phyloP scores from a whole-genome alignment of 2,888 invertebrate genomes.

The Caenorhabditis sinica region DNA sequence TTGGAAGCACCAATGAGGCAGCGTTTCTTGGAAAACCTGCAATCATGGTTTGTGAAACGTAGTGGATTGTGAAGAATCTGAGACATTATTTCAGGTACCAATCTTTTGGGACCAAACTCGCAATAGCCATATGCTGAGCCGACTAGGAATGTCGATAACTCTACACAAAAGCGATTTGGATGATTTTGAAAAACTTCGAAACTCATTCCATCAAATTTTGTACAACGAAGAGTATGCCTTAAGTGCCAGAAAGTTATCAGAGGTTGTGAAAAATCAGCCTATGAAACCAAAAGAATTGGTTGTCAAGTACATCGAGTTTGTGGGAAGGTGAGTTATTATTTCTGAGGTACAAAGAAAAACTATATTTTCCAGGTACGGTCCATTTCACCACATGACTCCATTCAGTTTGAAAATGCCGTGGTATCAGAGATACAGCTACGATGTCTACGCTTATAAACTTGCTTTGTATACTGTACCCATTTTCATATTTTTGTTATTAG shows the following conservation, averaged over 20 bases:
- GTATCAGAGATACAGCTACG: constrained; percentile 24
- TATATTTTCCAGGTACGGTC: constrained; percentile 20
- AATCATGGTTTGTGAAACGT: constrained; percentile 6
- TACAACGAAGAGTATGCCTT: constrained; percentile 12
- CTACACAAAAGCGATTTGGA: constrained; percentile 24
- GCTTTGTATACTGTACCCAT: background rate
- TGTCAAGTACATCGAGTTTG: constrained; percentile 34
- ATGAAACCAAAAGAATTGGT: constrained; percentile 18
- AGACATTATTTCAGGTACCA: constrained; percentile 18
- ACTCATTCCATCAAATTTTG: constrained; percentile 1
- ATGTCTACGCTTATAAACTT: constrained; percentile 10
- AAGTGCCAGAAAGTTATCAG: background rate
- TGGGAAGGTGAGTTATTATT: constrained; percentile 25
- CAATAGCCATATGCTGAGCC: constrained; percentile 18
- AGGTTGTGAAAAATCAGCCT: background rate
- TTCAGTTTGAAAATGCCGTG: constrained; percentile 24
- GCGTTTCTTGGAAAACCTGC: constrained; percentile 37
- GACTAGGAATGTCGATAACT: constrained; percentile 19
- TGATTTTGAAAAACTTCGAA: background rate
- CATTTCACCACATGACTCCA: constrained; percentile 27
- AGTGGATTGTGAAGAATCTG: background rate
- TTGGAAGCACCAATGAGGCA: constrained; percentile 3
- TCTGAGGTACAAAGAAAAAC: background rate
- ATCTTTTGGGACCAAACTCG: constrained; percentile 18
- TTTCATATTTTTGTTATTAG: background rate